Conservation (phyloP, 2,888 invertebrate genomes). For the Pasiphila rectangulata region DNA sequence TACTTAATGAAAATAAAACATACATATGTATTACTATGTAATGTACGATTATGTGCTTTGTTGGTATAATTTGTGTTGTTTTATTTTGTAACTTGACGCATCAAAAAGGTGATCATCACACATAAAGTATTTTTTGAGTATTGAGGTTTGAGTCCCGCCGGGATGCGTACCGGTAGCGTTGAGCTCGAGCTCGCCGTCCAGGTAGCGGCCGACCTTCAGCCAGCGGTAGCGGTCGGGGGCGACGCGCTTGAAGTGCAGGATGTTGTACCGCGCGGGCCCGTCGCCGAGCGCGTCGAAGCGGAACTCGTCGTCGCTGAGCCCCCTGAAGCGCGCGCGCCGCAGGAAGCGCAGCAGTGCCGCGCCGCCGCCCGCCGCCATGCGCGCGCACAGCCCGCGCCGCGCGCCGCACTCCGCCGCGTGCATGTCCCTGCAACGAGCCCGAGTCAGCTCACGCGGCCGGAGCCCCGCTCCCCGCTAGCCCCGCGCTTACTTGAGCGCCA, state of each 20-base stretch:
- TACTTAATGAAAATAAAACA: too few species aligned
- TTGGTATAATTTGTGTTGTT: too few species aligned
- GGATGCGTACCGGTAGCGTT: conserved; percentile 86
- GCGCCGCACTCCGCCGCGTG: conserved; percentile 87
- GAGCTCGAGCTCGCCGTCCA: conserved; percentile 88
- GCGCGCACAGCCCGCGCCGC: conserved; percentile 87
- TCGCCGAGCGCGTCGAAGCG: conserved; percentile 94
- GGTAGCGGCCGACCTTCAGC: conserved; percentile 92
- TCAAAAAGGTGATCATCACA: too few species aligned
- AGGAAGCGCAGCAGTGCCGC: conserved; percentile 90
- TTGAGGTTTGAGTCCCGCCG: too few species aligned
- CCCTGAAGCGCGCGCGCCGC: conserved; percentile 90
- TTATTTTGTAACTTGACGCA: too few species aligned
- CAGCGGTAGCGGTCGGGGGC: conserved; percentile 87
- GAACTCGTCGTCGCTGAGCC: conserved; percentile 93
- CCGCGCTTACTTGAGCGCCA: conserved; percentile 86
- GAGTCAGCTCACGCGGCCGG: neutral
- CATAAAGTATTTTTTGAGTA: too few species aligned
- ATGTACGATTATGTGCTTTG: too few species aligned
- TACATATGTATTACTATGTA: too few species aligned
- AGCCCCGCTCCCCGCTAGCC: neutral
- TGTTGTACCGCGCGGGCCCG: conserved; percentile 96
- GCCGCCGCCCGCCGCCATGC: conserved; percentile 95
- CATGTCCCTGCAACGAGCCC: conserved; percentile 85
- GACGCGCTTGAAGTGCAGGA: conserved; percentile 95